Conservation (phyloP, 2,797 vertebrate species). For the Podargus strigoides region DNA sequence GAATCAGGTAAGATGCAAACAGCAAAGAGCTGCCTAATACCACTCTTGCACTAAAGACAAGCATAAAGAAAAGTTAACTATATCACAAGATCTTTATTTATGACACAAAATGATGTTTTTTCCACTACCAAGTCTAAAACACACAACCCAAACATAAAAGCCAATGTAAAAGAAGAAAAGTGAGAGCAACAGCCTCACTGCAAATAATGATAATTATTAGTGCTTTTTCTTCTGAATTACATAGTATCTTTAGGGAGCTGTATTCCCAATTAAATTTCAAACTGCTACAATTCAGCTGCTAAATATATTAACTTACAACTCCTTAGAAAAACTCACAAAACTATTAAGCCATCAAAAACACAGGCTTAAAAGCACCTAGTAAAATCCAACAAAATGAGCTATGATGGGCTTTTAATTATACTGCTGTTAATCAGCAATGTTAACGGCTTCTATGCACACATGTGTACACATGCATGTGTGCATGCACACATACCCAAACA, state of each 20-base stretch:
- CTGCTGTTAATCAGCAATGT: not conserved
- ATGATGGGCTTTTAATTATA: not conserved
- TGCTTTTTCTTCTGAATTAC: not conserved
- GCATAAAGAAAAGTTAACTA: not conserved
- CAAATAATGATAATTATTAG: not conserved
- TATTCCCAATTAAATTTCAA: not conserved
- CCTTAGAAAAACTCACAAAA: not conserved
- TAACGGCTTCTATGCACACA: not conserved
- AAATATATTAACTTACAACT: not conserved
- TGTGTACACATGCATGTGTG: not conserved
- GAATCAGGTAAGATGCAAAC: not conserved
- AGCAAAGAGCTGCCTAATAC: not conserved
- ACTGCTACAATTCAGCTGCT: not conserved
- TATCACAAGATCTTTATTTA: not conserved
- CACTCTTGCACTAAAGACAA: not conserved
- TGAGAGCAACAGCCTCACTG: not conserved
- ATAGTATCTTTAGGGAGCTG: not conserved
- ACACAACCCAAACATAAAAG: not conserved
- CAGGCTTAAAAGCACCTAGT: not conserved
- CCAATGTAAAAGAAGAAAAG: not conserved
- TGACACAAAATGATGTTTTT: not conserved
- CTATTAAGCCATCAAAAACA: not conserved
- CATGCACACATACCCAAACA: not conserved
- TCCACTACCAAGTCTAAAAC: not conserved
- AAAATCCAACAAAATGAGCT: not conserved